A percentile compares a stretch with the other conserved stretches of the same genome.
Conservation (phyloP, 2,888 invertebrate species). For the Catocala nupta region DNA sequence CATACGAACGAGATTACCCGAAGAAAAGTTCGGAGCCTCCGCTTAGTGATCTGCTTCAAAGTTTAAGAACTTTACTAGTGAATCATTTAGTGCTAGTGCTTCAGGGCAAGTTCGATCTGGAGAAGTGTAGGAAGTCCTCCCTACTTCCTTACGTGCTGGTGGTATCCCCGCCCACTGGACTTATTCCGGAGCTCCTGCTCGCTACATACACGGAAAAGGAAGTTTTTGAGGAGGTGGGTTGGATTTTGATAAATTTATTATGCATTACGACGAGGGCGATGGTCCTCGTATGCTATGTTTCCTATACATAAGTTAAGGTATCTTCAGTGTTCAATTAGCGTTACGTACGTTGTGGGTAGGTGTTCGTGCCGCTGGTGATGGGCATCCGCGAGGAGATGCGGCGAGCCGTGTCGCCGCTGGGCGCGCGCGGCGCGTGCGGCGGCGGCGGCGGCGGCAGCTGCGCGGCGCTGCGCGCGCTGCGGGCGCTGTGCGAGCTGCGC, state of each 20-base stretch:
- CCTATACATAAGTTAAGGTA: too few species aligned
- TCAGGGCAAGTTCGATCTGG: conserved; percentile 84
- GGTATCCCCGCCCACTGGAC: conserved; percentile 91
- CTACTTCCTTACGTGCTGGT: conserved; percentile 90
- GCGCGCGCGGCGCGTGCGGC: conserved; percentile 89
- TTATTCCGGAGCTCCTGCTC: conserved; percentile 90
- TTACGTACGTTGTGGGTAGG: conserved; percentile 58
- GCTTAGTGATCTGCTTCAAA: conserved; percentile 89
- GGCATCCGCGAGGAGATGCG: conserved; percentile 87
- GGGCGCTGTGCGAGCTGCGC: conserved; percentile 93
- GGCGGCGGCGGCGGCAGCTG: conserved; percentile 89
- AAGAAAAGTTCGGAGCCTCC: conserved; percentile 92
- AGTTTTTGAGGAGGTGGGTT: conserved; percentile 84
- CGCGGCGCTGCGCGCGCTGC: conserved; percentile 91
- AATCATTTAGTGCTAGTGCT: conserved; percentile 88
- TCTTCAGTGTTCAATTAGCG: too few species aligned
- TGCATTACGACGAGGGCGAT: too few species aligned
- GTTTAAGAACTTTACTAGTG: conserved; percentile 85
- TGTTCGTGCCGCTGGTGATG: conserved; percentile 77
- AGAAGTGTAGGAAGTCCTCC: conserved; percentile 87
- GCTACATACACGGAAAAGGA: conserved; percentile 88
- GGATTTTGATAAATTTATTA: too few species aligned
- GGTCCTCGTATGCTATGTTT: too few species aligned
- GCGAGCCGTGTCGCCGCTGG: conserved; percentile 90
- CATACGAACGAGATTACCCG: conserved; percentile 92